Conservation (phyloP, 2,113 vertebrate species). For the Girardinichthys multiradiatus region DNA sequence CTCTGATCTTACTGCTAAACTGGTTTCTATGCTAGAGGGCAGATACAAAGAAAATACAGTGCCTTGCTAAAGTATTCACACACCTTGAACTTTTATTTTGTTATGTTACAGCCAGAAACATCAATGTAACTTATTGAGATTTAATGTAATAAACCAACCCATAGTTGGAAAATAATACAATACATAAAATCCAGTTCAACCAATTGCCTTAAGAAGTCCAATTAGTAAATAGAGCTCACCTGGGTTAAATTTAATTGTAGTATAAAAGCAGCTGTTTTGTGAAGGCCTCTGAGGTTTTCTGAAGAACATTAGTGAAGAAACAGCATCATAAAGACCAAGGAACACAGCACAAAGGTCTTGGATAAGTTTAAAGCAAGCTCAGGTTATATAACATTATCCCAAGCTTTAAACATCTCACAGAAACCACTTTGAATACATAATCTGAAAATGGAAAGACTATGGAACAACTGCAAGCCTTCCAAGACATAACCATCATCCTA, state of each 20-base stretch:
- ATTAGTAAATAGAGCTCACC: background rate
- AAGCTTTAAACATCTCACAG: background rate
- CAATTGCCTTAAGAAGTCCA: background rate
- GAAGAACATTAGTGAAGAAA: background rate
- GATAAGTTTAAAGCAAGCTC: too few relatives aligned
- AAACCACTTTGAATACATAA: background rate
- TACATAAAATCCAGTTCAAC: background rate
- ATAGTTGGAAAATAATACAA: too few relatives aligned
- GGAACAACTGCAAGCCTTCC: too few relatives aligned
- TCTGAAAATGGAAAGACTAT: too few relatives aligned
- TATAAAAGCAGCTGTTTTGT: background rate
- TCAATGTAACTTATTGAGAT: background rate
- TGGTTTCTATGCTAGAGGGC: conserved; percentile 70
- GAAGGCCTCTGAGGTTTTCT: background rate
- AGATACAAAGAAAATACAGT: conserved; percentile 19
- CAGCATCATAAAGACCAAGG: background rate
- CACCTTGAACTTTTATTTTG: background rate
- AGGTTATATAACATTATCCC: too few relatives aligned
- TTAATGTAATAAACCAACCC: background rate
- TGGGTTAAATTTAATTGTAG: background rate
- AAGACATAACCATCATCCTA: too few relatives aligned
- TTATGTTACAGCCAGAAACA: background rate
- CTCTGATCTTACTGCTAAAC: conserved; percentile 64
- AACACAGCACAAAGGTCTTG: too few relatives aligned
- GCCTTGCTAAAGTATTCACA: background rate